Conservation (phyloP, 2,113 vertebrate genomes). For the Poecilia latipinna region DNA sequence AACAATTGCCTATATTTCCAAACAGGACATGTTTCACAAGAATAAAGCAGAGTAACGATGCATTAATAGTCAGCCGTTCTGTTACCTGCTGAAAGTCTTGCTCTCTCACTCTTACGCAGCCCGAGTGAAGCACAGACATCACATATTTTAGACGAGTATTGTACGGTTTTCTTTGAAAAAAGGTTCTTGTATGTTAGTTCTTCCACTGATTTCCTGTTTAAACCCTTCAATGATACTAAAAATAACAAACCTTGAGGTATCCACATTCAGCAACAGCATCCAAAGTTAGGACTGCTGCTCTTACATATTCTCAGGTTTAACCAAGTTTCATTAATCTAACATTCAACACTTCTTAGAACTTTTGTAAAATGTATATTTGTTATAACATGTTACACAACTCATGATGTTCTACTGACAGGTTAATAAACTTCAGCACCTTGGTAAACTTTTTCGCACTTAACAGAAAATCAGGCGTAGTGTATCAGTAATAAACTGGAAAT, state of each 20-base stretch:
- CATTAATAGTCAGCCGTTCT: neutral
- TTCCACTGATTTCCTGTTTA: neutral
- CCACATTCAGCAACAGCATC: neutral
- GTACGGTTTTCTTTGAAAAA: neutral
- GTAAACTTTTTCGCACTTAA: no score
- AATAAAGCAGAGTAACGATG: no score
- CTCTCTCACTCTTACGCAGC: neutral
- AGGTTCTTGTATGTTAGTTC: neutral
- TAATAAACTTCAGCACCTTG: neutral
- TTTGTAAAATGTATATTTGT: no score
- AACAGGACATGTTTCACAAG: neutral
- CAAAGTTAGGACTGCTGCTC: neutral
- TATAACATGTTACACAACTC: no score
- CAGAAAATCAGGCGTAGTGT: no score
- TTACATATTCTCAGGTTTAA: neutral
- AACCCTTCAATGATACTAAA: neutral
- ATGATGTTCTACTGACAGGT: no score
- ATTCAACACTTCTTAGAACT: neutral
- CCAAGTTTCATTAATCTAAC: neutral
- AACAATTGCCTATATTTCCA: neutral
- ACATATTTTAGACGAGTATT: neutral
- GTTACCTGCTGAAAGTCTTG: neutral
- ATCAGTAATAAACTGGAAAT: no score
- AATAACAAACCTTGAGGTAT: neutral
- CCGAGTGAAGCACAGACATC: neutral